These are phyloP conservation scores for Nephotettix cincticeps DNA, from an alignment of 1,140 invertebrate genomes.

Conservation along the genomic window DNA sequence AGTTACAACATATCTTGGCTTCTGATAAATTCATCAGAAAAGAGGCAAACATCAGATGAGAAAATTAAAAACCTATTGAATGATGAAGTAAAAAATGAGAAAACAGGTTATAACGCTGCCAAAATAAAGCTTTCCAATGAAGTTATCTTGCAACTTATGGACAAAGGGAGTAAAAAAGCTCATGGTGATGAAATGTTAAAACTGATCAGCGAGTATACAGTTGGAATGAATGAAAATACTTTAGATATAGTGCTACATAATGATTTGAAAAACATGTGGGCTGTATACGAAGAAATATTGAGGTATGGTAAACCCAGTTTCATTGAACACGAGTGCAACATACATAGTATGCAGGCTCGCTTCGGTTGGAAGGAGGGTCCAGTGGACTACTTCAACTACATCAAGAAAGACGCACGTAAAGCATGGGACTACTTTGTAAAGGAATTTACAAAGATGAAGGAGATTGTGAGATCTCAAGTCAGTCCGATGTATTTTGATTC, in stretches of 20 bases:
- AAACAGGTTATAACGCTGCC: not conserved
- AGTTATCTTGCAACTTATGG: not conserved
- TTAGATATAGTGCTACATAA: not conserved
- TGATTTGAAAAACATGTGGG: not conserved
- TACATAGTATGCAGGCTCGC: not conserved
- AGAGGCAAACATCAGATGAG: not conserved
- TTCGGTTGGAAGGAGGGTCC: not conserved
- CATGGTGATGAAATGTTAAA: not conserved
- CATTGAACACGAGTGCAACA: not conserved
- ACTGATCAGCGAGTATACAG: not conserved
- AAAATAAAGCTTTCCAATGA: not conserved
- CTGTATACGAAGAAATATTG: not conserved
- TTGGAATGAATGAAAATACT: constrained; percentile 8
- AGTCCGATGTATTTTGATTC: too few relatives aligned
- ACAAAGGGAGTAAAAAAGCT: not conserved
- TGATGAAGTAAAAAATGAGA: not conserved
- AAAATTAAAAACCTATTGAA: not conserved
- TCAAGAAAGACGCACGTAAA: not conserved
- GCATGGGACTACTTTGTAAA: not conserved
- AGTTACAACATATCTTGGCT: too few relatives aligned
- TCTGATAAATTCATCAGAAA: too few relatives aligned
- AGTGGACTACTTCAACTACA: constrained; percentile 4
- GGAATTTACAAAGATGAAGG: not conserved
- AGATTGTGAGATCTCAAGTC: too few relatives aligned
- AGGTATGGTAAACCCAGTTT: not conserved